Conservation (phyloP, 2,888 invertebrate genomes). For the Dasypolia templi region DNA sequence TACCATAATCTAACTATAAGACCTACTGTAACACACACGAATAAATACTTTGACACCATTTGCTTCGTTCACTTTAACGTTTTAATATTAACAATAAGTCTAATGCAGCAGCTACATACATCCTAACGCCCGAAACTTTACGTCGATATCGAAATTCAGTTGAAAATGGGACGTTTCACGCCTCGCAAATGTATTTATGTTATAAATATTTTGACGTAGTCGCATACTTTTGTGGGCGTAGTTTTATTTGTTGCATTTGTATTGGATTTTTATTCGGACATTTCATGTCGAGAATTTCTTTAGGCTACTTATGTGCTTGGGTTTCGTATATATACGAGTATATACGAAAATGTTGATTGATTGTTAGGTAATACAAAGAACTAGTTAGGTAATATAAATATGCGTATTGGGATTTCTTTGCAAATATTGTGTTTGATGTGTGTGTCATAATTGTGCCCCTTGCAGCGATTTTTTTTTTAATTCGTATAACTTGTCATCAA, state of each 20-base stretch:
- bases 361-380: no score
- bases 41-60: no score
- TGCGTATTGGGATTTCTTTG: no score
- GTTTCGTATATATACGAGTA: no score
- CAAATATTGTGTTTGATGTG: not conserved
- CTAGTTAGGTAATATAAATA: not conserved
- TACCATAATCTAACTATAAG: no score
- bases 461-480: no score
- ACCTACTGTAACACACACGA: no score
- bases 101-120: conserved; percentile 31
- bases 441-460: no score
- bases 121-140: conserved; percentile 38
- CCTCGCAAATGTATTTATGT: conserved; percentile 47
- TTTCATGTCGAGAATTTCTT: conserved; percentile 15
- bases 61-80: no score
- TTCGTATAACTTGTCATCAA: no score
- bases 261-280: conserved; percentile 43
- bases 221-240: conserved; percentile 31
- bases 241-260: conserved; percentile 53
- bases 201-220: conserved; percentile 53
- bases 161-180: conserved; percentile 54
- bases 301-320: not conserved
- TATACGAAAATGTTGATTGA: no score
- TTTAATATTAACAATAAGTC: not conserved
- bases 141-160: conserved; percentile 51